Percentiles rank a stretch among this genome's conserved stretches.
Conservation (phyloP, 1,140 invertebrate genomes). For the Hyposmocoma kahamanoa region DNA sequence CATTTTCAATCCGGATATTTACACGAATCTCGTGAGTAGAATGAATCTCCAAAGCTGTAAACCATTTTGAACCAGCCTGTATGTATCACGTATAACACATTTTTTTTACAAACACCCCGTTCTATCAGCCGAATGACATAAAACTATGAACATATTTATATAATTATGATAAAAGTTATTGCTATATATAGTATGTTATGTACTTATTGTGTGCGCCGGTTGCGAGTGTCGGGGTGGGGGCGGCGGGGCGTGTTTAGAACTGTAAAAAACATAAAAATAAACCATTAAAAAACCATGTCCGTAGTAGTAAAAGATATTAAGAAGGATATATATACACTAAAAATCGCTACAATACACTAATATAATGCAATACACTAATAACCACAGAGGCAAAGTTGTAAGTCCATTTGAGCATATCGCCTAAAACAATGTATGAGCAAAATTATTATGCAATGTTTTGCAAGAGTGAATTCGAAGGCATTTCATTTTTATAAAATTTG, state of each 20-base stretch:
- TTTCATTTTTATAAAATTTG: too few relatives aligned
- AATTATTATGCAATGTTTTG: neutral
- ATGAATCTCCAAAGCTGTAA: too few relatives aligned
- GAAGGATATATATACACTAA: conserved; percentile 2
- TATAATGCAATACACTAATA: neutral
- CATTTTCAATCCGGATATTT: too few relatives aligned
- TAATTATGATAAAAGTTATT: neutral
- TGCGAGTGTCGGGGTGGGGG: conserved; percentile 39
- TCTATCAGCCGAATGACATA: neutral
- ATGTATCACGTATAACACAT: too few relatives aligned
- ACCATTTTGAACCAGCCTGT: too few relatives aligned
- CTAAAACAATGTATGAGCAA: neutral
- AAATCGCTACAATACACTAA: neutral
- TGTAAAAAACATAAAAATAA: conserved; percentile 22
- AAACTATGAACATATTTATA: neutral
- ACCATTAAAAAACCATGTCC: too few relatives aligned
- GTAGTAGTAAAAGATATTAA: conserved; percentile 8
- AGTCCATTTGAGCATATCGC: neutral
- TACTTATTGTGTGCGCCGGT: conserved; percentile 15
- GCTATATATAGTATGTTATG: neutral
- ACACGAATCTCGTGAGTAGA: too few relatives aligned
- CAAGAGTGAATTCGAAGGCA: too few relatives aligned
- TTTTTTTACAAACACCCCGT: neutral
- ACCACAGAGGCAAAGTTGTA: neutral
- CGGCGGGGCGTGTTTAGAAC: conserved; percentile 38